Base-by-base conservation (phyloP, 1,140 invertebrate species). In the Triops longicaudatus region DNA sequence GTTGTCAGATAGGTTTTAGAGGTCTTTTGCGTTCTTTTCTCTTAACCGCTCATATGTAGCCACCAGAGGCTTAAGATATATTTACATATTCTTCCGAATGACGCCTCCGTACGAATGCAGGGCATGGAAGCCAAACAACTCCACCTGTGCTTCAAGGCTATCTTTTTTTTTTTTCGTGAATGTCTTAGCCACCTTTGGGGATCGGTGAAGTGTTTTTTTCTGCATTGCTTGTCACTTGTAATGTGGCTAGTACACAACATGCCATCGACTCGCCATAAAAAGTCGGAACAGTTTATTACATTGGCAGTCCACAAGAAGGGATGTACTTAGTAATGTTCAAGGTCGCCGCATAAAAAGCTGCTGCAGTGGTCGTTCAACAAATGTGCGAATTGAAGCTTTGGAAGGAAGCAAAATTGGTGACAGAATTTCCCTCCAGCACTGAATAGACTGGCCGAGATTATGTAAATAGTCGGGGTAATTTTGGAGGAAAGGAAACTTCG, bases 91-190 rank as follows among this genome's bases (percentile, higher is more conserved):
- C 3, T 22, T 22, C 50, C 50, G 2, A 4, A 2, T 37, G 31
- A 37, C 31, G 31, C n/a, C 14, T 63, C 22, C 50, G 5, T 63
- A 14, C 14, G 50, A 17, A 22, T 17, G 1, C 17, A 5, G 5
- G 2, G 22, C 10, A 6, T 63, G n/a, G 50, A 63, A 63, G 50
- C n/a, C 50, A 63, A 63, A 17, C 22, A 63, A 22, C 50, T 63
- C 50, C 50, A 63, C 50, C 50, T 63, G 50, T 63, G 50, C 50
- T 63, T 63, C 50, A 63, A 63, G 50, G 50, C 50, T 63, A 63
- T 14, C 50, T 63, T 63, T 63, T 63, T 63, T 10, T 22, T 63
- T 22, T 5, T 63, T 22, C 11, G 31, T 37, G 22, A 63, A 63
- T 63, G 50, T 63, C 50, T 63, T 63, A 63, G 17, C 50, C 14